Evolutionary conservation across 2,797 vertebrate species (phyloP).

Genomic region (Cephalopachus bancanus): DNA sequence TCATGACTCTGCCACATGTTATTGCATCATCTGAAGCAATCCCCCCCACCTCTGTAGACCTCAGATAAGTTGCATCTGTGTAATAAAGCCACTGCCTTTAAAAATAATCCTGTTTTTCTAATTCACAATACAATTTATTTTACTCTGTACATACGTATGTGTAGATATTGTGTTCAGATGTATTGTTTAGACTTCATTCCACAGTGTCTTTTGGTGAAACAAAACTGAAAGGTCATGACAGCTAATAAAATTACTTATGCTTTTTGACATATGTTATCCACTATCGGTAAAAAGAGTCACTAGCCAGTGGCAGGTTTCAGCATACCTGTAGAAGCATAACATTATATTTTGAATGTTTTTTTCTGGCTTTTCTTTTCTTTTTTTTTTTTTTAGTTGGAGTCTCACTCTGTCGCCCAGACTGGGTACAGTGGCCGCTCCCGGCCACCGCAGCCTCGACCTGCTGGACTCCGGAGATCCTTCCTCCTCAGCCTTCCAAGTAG

Average conservation of each 20-base stretch:
- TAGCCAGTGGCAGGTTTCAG: not conserved
- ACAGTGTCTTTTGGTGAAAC: not conserved
- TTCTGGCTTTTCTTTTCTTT: not conserved
- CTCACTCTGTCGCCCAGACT: no score
- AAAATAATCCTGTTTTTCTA: not conserved
- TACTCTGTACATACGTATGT: not conserved
- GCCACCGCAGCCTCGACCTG: no score
- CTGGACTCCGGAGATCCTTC: no score
- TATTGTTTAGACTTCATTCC: not conserved
- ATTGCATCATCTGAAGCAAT: not conserved
- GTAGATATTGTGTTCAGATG: no score
- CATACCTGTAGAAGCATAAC: not conserved
- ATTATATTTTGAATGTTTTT: slow-evolving; percentile 16
- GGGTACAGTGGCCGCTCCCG: no score
- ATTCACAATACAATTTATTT: slow-evolving; percentile 2
- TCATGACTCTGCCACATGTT: not conserved
- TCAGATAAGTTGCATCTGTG: not conserved
- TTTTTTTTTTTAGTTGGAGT: no score
- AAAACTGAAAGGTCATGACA: not conserved
- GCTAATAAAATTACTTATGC: not conserved
- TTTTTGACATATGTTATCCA: not conserved
- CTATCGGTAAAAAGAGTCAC: not conserved
- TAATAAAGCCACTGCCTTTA: not conserved
- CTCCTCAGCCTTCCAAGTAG: no score
- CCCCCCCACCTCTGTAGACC: not conserved